These are phyloP conservation scores for Lutraria rhynchaena DNA, from an alignment of 1,140 invertebrate genomes.

Conservation along the genomic window DNA sequence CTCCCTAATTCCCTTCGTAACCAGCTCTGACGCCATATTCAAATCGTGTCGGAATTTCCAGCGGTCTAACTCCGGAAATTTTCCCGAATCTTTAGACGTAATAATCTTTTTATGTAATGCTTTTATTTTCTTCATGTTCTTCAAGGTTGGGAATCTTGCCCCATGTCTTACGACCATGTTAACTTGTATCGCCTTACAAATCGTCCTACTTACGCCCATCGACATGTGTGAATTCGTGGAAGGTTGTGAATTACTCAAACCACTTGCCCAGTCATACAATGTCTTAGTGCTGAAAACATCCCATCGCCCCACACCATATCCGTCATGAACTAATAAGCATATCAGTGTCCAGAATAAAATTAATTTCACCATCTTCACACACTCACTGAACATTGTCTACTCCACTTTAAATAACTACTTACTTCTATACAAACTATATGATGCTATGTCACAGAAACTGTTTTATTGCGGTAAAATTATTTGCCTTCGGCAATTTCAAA, in stretches of 20 bases:
- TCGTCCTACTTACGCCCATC: neutral
- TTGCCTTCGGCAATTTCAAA: no score
- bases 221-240: neutral
- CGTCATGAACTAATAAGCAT: neutral
- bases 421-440: no score
- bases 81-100: neutral
- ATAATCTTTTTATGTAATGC: slow-evolving; percentile 13
- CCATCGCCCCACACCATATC: slow-evolving; percentile 11
- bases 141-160: slow-evolving; percentile 8
- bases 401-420: no score
- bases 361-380: neutral
- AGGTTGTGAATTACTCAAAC: neutral
- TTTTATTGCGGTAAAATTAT: no score
- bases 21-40: neutral
- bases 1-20: slow-evolving; percentile 28
- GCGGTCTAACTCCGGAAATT: slow-evolving; percentile 21
- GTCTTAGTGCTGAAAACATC: slow-evolving; percentile 50
- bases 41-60: slow-evolving; percentile 20
- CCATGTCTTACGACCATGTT: slow-evolving; percentile 46
- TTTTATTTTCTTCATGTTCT: slow-evolving; percentile 34
- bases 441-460: no score
- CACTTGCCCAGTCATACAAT: slow-evolving; percentile 30
- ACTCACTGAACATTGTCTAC: no score
- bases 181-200: slow-evolving; percentile 33
- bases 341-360: neutral